phyloP scores from a whole-genome alignment of 1,140 invertebrate species.

The Brachionus rubens region DNA sequence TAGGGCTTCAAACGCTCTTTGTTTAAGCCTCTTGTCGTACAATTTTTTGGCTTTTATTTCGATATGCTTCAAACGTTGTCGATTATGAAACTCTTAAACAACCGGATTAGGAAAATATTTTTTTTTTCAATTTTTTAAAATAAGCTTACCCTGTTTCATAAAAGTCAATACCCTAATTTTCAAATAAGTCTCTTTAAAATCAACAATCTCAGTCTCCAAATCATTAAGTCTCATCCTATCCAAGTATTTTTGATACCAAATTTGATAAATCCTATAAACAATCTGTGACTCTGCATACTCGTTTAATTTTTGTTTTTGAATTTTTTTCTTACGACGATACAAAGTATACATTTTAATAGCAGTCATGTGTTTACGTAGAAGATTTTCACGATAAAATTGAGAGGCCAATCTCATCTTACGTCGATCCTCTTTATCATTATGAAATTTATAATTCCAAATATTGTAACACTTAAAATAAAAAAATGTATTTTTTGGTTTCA shows the following conservation, averaged over 20 bases:
- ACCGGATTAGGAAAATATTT: not conserved
- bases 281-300: conserved; percentile 36
- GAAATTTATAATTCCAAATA: conserved; percentile 16
- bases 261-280: conserved; percentile 28
- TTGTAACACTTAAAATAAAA: conserved; percentile 6
- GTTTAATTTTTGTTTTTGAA: conserved; percentile 32
- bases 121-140: not conserved
- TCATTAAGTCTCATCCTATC: not conserved
- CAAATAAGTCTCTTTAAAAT: conserved; percentile 19
- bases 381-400: not conserved
- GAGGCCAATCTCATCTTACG: not conserved
- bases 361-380: not conserved
- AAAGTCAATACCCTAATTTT: not conserved
- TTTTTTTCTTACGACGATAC: conserved; percentile 41
- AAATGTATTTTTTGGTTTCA: not conserved
- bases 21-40: not conserved
- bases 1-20: not conserved
- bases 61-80: not conserved
- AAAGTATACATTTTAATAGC: conserved; percentile 36
- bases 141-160: conserved; percentile 1
- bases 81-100: not conserved
- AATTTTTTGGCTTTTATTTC: conserved; percentile 22
- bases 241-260: conserved; percentile 25
- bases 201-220: not conserved
- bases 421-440: conserved; percentile 30